Evolutionary conservation across 2,888 invertebrate genomes (phyloP).

Genomic region (Digitonthophagus gazella): DNA sequence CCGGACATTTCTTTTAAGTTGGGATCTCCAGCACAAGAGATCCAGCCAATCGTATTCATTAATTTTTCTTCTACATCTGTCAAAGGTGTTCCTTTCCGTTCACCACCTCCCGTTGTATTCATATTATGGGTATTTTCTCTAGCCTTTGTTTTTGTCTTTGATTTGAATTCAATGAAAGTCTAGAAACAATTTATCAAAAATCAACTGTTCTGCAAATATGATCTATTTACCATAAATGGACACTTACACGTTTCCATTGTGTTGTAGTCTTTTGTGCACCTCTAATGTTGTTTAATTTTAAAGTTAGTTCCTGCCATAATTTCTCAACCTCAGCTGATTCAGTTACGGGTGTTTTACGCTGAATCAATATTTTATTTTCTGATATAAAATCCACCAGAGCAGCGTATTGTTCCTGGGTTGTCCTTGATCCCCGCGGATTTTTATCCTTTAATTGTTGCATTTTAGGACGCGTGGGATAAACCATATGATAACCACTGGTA

Average conservation of each 20-base stretch:
- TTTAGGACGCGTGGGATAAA: no score
- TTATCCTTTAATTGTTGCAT: neutral
- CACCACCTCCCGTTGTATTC: neutral
- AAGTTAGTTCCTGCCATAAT: neutral
- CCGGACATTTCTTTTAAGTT: no score
- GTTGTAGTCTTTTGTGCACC: neutral
- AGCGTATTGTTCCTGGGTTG: neutral
- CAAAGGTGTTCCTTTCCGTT: neutral
- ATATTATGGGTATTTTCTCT: neutral
- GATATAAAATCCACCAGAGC: neutral
- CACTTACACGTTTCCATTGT: neutral
- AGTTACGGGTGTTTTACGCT: neutral
- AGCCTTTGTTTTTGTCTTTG: neutral
- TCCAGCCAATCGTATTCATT: no score
- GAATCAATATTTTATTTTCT: neutral
- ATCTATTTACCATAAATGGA: no score
- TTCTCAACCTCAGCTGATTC: neutral
- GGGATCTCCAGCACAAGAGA: no score
- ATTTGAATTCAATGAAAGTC: constrained; percentile 2
- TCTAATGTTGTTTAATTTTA: neutral
- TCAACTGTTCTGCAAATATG: no score
- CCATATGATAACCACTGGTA: no score
- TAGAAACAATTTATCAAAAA: no score
- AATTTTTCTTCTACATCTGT: neutral
- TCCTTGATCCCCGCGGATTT: neutral